A percentile compares a stretch with the other conserved stretches of the same genome.
These are phyloP conservation scores for Mastomys coucha DNA, from an alignment of 2,113 vertebrate species.

Conservation along the genomic window DNA sequence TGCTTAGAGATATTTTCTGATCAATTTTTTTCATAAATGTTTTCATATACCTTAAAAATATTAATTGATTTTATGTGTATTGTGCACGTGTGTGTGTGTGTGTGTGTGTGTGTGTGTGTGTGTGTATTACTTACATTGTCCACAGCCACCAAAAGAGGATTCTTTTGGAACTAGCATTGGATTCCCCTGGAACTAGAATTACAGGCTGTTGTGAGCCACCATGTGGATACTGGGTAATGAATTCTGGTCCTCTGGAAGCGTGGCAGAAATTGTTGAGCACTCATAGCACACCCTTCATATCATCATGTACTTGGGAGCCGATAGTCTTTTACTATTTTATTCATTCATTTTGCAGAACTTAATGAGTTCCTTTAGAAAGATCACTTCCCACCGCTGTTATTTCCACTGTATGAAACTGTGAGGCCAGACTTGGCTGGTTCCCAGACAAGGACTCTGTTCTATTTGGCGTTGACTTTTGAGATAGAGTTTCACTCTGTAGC, in stretches of 20 bases:
- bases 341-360: conserved; percentile 16
- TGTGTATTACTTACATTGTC: background rate
- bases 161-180: no score
- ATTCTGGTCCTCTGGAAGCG: background rate
- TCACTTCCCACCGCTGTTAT: background rate
- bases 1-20: conserved; percentile 46
- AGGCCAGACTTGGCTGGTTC: background rate
- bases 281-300: background rate
- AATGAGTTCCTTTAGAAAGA: conserved; percentile 25
- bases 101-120: background rate
- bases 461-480: background rate
- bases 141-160: background rate
- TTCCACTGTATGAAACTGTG: background rate
- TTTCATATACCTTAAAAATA: background rate
- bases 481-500: background rate
- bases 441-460: no score
- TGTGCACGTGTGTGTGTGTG: background rate
- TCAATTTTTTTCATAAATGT: conserved; percentile 38
- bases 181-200: no score
- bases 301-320: background rate
- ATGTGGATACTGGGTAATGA: no score
- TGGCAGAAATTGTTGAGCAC: background rate
- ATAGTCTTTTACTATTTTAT: conserved; percentile 45
- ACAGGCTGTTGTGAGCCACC: no score
- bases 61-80: background rate